Base-by-base conservation (phyloP, 2,888 invertebrate species). In the Dryobotodes eremita region DNA sequence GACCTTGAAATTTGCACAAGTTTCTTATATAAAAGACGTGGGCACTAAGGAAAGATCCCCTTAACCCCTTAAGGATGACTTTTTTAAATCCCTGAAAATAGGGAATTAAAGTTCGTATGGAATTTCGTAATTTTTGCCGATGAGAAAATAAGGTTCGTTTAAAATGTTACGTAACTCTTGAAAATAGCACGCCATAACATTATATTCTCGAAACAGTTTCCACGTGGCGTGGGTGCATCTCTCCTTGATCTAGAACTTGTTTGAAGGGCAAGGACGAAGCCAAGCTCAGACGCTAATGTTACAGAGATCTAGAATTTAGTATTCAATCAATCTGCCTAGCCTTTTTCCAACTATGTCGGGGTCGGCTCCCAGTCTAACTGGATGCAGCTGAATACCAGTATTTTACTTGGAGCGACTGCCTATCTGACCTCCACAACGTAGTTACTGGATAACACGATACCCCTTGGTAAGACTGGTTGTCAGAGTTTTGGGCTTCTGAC, bases 261-360 rank as follows among this genome's bases (percentile, higher is more conserved):
- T 65, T 26, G 57, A 77, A 85, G 75, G 85, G 57, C 79, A 85
- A 85, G 77, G 86, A 55, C 76, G 31, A 57, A 42, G 46, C 26
- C 15, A 31, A 72, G 53, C 62, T 62, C 62, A 48, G 48, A 83
- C 64, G 81, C 57, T 84, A 81, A 65, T 62, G 74, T 68, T 15
- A 62, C 23, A 75, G 71, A 55, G 65, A 65, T 42, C 61, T 70
- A 55, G 62, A 65, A 70, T 42, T 61, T 61, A 15, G 55, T 69
- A 48, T 59, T n/a, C 26, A n/a, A 59, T 59, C 57, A 59, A 15
- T 13, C 26, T 42, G 5, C 42, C n/a, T 42, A 42, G 42, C 7
- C 42, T 2, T 42, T 6, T 42, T n/a, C 42, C 42, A 42, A 42
- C 42, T 42, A 42, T 42, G 5, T 42, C 5, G 0, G 7, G 42